Percentiles rank a stretch among this genome's conserved stretches.
Evolutionary conservation across 2,113 vertebrate species (phyloP).

Genomic region (Malaclemys terrapin): DNA sequence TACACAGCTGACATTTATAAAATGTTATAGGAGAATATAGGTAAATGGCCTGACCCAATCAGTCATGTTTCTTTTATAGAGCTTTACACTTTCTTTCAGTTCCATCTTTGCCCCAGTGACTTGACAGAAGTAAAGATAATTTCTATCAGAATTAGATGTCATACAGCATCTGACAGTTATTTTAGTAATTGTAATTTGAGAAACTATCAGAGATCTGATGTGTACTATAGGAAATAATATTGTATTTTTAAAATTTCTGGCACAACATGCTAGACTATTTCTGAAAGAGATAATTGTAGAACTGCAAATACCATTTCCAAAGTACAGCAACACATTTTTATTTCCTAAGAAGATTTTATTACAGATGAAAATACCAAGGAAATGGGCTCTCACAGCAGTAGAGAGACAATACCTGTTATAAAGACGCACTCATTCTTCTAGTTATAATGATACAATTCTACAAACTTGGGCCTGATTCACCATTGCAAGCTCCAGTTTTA

Average conservation of each 20-base stretch:
- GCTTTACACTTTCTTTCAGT: neutral
- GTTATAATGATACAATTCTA: conserved; percentile 13
- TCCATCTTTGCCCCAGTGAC: neutral
- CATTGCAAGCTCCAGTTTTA: neutral
- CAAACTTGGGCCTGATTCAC: neutral
- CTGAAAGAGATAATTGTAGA: conserved; percentile 31
- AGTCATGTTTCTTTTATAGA: neutral
- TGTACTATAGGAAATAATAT: neutral
- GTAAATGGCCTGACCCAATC: neutral
- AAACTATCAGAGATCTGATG: conserved; percentile 13
- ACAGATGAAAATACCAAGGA: conserved; percentile 29
- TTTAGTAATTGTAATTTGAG: conserved; percentile 31
- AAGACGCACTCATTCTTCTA: neutral
- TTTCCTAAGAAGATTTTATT: conserved; percentile 36
- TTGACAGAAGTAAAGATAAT: neutral
- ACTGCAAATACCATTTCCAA: conserved; percentile 28
- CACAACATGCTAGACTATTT: neutral
- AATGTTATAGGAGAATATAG: neutral
- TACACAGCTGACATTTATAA: neutral
- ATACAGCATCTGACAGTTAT: conserved; percentile 6
- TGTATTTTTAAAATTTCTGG: conserved; percentile 18
- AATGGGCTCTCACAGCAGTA: neutral
- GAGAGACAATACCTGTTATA: conserved; percentile 40
- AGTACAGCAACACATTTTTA: neutral
- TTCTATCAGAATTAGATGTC: neutral